Evolutionary conservation across 2,888 invertebrate species (phyloP), one percentile per base, ranked within the genome.

Genomic region (Acronicta alni): DNA sequence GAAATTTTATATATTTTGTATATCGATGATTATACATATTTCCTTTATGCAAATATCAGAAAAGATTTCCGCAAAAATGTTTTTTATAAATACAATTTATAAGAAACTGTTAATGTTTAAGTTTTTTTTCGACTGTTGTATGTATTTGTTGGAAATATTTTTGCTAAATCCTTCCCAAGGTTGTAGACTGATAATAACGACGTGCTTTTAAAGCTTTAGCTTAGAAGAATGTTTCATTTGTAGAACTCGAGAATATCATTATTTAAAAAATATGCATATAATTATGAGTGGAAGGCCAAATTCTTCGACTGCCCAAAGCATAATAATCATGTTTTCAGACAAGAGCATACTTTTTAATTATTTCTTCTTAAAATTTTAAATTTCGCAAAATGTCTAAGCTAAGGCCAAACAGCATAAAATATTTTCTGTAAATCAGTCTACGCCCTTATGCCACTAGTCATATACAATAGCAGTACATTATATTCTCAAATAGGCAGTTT

Each of bases 371-470:
- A 6, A 6, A 7, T 35, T 35, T 35, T 6, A 6, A 6, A 7
- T 35, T 35, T 35, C n/a, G 1, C 0, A 35, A 35, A 15, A 14
- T 39, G 8, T 46, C 15, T 43, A 35, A 49, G 42, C 32, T 44
- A 52, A 52, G 20, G 53, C 20, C 43, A 38, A 44, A 30, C 42
- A 39, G 38, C 23, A 46, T 46, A 45, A 44, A 48, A 59, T 47
- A 59, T 57, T 48, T 59, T 60, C 39, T 47, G 53, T 37, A 42
- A 46, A 66, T 63, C 82, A 82, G 85, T 85, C 79, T 83, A 80
- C 72, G 70, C 67, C 80, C 81, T 81, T 82, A 73, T 64, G 72
- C 85, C 87, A 83, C 92, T 92, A 92, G 92, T 92, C 92, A 92
- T 88, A 81, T 81, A 82, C 86, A 88, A 88, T 84, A 89, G 86